Base-by-base conservation (phyloP, 2,797 vertebrate species). In the Gastrophryne carolinensis region DNA sequence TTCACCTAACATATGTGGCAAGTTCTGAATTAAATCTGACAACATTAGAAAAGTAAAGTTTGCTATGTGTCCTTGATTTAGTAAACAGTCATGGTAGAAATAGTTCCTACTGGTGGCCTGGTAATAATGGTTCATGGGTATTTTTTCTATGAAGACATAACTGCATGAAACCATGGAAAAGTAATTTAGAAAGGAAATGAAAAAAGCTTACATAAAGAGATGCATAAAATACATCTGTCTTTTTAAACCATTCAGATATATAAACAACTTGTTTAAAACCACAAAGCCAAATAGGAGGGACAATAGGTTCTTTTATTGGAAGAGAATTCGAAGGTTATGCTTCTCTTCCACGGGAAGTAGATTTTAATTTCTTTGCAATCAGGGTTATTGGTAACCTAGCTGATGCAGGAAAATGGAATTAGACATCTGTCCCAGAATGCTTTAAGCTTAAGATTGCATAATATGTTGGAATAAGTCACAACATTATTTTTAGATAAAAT, bases 161-260 rank as follows among this genome's bases (percentile, higher is more conserved):
- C 71, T 80, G 39, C 67, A 80, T 83, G 83, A 87, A 87, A 89
- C 89, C 86, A 84, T 87, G 88, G 85, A 87, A 90, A 90, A 90
- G 86, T 80, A 87, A 89, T 89, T 87, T 87, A 84, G 86, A 85
- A 88, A 77, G 82, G 63, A 89, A 90, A 89, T 89, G 86, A 86
- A 87, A 85, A 86, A 85, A 83, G 69, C 85, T 86, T 87, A 84
- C 86, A 83, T 81, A 82, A 84, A 87, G 88, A 83, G 84, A 88
- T 88, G 84, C 83, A 85, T 84, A 87, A 90, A 90, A 85, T 85
- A 86, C 84, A 85, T 89, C 86, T 90, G 86, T 85, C 86, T 89
- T 89, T 87, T 87, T 80, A 84, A 87, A 76, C 78, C 81, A 84
- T 26, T 73, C 75, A 90, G 82, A 85, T 88, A 84, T 34, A 88